Conservation (phyloP, 2,888 invertebrate species). For the Scaptomyza reducta region DNA sequence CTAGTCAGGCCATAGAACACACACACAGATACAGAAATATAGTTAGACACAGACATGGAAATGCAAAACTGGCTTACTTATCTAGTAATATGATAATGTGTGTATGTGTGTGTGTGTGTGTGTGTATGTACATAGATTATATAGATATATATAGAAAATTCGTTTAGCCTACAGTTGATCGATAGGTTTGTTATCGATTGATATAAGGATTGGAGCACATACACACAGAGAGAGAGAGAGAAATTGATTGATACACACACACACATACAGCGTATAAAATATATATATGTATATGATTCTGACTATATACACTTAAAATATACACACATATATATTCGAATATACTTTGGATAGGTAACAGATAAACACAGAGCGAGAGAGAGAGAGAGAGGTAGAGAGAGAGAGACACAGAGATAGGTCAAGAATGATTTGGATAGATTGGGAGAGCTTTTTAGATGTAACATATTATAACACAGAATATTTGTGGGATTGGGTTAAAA, state of each 20-base stretch:
- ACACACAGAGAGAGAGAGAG: slow-evolving; percentile 18
- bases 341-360: slow-evolving; percentile 13
- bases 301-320: slow-evolving; percentile 17
- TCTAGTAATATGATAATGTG: background rate
- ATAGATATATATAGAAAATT: slow-evolving; percentile 2
- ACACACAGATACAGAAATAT: background rate
- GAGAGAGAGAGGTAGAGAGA: slow-evolving; percentile 34
- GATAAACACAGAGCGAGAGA: slow-evolving; percentile 18
- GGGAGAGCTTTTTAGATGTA: slow-evolving; percentile 35
- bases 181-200: slow-evolving; percentile 1
- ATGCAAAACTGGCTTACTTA: slow-evolving; percentile 4
- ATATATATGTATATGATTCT: slow-evolving; percentile 5
- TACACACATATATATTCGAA: slow-evolving; percentile 16
- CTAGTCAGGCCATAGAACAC: slow-evolving; percentile 7
- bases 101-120: background rate
- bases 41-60: slow-evolving; percentile 5
- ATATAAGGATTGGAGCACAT: slow-evolving; percentile 22
- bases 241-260: no score
- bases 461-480: slow-evolving; percentile 29
- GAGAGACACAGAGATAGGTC: slow-evolving; percentile 35
- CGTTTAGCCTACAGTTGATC: background rate
- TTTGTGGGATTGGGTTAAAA: slow-evolving; percentile 13
- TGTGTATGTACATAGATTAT: slow-evolving; percentile 2
- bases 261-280: background rate
- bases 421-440: slow-evolving; percentile 26